phyloP scores from a whole-genome alignment of 2,888 invertebrate genomes.

The Plagodis pulveraria region DNA sequence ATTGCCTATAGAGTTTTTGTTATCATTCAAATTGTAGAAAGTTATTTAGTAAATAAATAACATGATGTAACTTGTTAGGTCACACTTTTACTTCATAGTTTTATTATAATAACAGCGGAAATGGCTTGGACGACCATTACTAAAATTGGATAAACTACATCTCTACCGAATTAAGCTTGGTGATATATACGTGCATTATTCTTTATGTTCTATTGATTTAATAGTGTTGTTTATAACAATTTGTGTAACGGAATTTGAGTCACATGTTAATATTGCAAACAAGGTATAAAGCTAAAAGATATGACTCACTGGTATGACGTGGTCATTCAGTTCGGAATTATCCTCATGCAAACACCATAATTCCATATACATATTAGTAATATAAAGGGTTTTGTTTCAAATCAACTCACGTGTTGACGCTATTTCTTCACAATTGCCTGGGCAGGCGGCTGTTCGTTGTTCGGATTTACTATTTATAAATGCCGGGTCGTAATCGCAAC shows the following conservation, averaged over 20 bases:
- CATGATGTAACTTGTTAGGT: conserved; percentile 56
- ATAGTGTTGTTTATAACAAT: conserved; percentile 18
- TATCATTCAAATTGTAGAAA: conserved; percentile 53
- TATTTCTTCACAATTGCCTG: conserved; percentile 53
- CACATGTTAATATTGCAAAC: conserved; percentile 6
- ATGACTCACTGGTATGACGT: conserved; percentile 36
- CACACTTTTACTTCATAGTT: conserved; percentile 59
- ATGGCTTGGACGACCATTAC: conserved; percentile 46
- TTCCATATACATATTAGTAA: conserved; percentile 8
- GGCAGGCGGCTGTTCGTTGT: conserved; percentile 50
- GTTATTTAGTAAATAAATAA: conserved; percentile 47
- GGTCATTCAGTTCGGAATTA: conserved; percentile 9
- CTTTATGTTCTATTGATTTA: conserved; percentile 17
- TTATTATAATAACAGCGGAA: conserved; percentile 58
- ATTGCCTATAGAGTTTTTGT: conserved; percentile 31
- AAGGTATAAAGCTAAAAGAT: conserved; percentile 6
- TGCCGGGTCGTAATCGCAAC: conserved; percentile 53
- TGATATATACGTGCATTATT: conserved; percentile 2
- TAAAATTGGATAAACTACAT: conserved; percentile 43
- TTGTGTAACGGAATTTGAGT: conserved; percentile 21
- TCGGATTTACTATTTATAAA: conserved; percentile 58
- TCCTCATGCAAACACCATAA: conserved; percentile 21
- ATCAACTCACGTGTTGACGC: conserved; percentile 46
- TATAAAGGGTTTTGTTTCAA: conserved; percentile 12
- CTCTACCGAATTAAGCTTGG: conserved; percentile 31